Conservation (phyloP, 2,888 invertebrate species). For the Orchesellides sinensis region DNA sequence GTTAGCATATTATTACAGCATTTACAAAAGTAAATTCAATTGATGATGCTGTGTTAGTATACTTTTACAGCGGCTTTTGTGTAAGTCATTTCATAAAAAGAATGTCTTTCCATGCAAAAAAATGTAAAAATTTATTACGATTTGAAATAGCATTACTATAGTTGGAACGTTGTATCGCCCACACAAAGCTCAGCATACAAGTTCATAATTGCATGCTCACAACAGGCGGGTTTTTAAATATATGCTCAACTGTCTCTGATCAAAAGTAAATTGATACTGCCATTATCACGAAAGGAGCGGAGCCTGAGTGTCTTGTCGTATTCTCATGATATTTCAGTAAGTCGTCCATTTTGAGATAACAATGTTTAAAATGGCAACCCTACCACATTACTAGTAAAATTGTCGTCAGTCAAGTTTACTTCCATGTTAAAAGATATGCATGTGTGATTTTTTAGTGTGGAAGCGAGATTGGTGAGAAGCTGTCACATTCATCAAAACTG, state of each 20-base stretch:
- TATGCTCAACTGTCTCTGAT: background rate
- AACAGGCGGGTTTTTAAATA: background rate
- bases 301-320: background rate
- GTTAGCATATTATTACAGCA: background rate
- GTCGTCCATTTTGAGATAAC: background rate
- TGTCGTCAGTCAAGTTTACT: background rate
- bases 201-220: conserved; percentile 1
- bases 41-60: background rate
- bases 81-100: background rate
- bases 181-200: background rate
- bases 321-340: background rate
- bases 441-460: conserved; percentile 1
- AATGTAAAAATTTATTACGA: background rate
- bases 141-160: background rate
- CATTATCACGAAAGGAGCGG: conserved; percentile 13
- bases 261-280: conserved; percentile 11
- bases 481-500: conserved; percentile 23
- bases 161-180: background rate
- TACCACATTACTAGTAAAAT: background rate
- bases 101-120: background rate
- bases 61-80: background rate
- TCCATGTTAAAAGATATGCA: background rate
- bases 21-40: background rate
- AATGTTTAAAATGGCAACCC: background rate
- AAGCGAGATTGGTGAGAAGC: conserved; percentile 17